These are phyloP conservation scores for Chesias legatella DNA, from an alignment of 2,888 invertebrate genomes.

Conservation along the genomic window DNA sequence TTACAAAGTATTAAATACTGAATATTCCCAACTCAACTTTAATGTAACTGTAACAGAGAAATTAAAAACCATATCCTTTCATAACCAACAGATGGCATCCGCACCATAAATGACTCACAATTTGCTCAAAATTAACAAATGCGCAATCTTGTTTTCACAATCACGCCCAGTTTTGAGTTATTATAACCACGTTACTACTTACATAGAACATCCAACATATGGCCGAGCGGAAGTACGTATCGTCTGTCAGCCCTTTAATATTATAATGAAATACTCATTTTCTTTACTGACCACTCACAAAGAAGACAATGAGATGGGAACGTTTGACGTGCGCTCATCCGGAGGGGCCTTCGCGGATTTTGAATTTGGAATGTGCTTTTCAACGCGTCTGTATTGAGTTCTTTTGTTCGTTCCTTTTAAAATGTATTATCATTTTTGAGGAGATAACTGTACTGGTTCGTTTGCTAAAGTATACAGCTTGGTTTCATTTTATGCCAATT, in stretches of 20 bases:
- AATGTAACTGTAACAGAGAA: slow-evolving; percentile 5
- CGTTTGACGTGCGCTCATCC: slow-evolving; percentile 61
- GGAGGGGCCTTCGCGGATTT: slow-evolving; percentile 55
- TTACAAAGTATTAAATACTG: no score
- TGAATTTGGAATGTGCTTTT: slow-evolving; percentile 34
- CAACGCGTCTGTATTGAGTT: slow-evolving; percentile 20
- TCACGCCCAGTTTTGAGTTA: slow-evolving; percentile 37
- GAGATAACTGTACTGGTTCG: neutral
- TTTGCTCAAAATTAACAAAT: slow-evolving; percentile 22
- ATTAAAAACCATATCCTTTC: slow-evolving; percentile 13
- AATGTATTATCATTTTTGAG: slow-evolving; percentile 11
- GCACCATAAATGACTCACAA: slow-evolving; percentile 18
- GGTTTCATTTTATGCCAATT: no score
- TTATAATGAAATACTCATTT: slow-evolving; percentile 72
- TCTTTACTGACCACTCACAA: slow-evolving; percentile 75
- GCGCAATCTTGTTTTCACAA: slow-evolving; percentile 22
- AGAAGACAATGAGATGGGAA: slow-evolving; percentile 67
- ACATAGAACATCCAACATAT: slow-evolving; percentile 51
- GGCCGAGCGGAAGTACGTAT: slow-evolving; percentile 74
- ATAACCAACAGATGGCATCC: slow-evolving; percentile 21
- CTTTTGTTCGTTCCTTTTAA: slow-evolving; percentile 23
- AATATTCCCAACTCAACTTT: slow-evolving; percentile 4
- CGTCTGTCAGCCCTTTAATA: slow-evolving; percentile 74
- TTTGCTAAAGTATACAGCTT: neutral
- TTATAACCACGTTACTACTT: slow-evolving; percentile 45